These are phyloP conservation scores for Drosophila parthenogenetica DNA, from an alignment of 2,888 invertebrate species.

Conservation along the genomic window DNA sequence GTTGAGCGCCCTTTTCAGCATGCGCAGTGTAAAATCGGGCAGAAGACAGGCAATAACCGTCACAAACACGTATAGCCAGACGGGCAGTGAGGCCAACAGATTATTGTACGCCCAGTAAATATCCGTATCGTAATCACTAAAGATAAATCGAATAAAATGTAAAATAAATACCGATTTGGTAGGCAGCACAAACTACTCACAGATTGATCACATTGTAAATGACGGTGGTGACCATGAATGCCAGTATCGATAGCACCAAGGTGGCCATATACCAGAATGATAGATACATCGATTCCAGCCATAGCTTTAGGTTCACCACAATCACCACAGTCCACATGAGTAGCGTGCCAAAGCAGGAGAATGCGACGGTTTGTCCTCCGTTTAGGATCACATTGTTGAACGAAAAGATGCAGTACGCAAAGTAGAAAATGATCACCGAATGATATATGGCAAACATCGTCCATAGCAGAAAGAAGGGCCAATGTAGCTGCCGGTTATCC, in stretches of 20 bases:
- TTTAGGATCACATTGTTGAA: constrained; percentile 86
- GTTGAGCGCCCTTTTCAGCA: constrained; percentile 74
- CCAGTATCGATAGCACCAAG: constrained; percentile 86
- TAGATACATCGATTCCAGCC: constrained; percentile 88
- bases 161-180: no score
- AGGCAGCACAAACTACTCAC: constrained; percentile 86
- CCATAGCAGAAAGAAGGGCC: constrained; percentile 88
- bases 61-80: constrained; percentile 87
- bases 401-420: constrained; percentile 85
- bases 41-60: constrained; percentile 86
- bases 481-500: constrained; percentile 88
- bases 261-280: constrained; percentile 86
- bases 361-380: constrained; percentile 86
- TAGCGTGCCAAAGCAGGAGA: constrained; percentile 87
- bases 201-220: constrained; percentile 87
- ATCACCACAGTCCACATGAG: constrained; percentile 87
- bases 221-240: constrained; percentile 86
- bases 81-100: constrained; percentile 87
- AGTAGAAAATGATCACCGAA: constrained; percentile 87
- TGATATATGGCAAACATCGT: constrained; percentile 88
- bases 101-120: constrained; percentile 88
- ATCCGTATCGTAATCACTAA: constrained; percentile 86
- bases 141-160: no score
- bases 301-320: constrained; percentile 88
- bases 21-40: constrained; percentile 86